A percentile compares a stretch with the other conserved stretches of the same genome.
Conservation (phyloP, 2,888 invertebrate species). For the Cerastoderma edule region DNA sequence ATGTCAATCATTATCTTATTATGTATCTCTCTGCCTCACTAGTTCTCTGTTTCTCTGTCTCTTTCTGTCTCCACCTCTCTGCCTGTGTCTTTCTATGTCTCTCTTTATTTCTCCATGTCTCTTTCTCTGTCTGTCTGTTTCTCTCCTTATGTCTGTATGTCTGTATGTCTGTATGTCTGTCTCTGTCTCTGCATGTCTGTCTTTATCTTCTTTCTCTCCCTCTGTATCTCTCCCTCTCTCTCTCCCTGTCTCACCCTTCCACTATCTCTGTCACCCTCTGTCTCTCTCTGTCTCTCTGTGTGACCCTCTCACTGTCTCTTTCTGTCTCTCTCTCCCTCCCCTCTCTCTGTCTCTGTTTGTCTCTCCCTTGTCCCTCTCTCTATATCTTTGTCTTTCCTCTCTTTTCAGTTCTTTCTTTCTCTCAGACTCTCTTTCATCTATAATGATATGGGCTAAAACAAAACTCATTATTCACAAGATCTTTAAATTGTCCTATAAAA, state of each 20-base stretch:
- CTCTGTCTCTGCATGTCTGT: background rate
- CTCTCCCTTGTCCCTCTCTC: no score
- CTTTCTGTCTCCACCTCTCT: no score
- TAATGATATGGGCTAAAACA: no score
- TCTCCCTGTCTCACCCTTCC: no score
- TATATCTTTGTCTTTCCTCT: no score
- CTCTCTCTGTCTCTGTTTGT: background rate
- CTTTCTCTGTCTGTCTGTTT: background rate
- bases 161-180: no score
- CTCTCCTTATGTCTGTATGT: background rate
- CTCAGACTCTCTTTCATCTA: background rate
- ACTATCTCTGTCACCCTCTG: no score
- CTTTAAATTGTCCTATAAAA: no score
- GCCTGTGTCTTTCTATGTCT: no score
- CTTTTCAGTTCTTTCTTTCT: background rate
- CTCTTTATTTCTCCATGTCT: no score
- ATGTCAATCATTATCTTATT: background rate
- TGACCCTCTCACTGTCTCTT: background rate
- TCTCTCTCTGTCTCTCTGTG: background rate
- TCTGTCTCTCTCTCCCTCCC: background rate
- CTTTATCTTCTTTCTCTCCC: background rate
- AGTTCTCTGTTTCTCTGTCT: background rate
- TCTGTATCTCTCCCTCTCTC: no score
- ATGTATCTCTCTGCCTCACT: background rate
- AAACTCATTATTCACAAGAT: no score